These are phyloP conservation scores for Stratiolaelaps scimitus DNA, from an alignment of 1,140 invertebrate genomes.

Conservation along the genomic window DNA sequence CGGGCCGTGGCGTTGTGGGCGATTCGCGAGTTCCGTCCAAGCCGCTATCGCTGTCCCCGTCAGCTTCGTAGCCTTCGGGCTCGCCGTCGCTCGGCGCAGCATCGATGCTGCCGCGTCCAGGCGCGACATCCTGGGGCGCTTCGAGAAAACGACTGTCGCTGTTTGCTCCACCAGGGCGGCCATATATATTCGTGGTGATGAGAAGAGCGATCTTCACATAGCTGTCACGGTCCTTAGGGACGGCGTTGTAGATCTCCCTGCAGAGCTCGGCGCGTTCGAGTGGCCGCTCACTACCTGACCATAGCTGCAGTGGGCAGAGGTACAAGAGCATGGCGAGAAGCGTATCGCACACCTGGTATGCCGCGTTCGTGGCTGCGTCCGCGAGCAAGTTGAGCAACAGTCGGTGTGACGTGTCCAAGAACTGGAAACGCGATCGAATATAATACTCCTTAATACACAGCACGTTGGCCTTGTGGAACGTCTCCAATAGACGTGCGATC, in stretches of 20 bases:
- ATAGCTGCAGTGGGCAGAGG: constrained; percentile 9
- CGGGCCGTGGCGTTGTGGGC: neutral
- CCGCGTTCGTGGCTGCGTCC: neutral
- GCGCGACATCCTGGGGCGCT: neutral
- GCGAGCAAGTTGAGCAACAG: constrained; percentile 12
- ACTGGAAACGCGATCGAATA: constrained; percentile 5
- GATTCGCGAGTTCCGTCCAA: neutral
- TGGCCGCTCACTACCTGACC: neutral
- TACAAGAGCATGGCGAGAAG: constrained; percentile 8
- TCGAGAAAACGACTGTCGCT: neutral
- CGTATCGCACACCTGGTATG: constrained; percentile 7
- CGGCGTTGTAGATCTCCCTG: constrained; percentile 15
- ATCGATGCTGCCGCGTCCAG: no score
- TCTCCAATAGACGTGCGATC: constrained; percentile 1
- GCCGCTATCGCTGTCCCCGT: constrained; percentile 12
- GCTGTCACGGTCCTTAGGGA: constrained; percentile 14
- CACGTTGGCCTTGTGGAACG: neutral
- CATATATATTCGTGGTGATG: neutral
- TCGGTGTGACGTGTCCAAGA: constrained; percentile 21
- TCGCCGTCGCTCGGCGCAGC: neutral
- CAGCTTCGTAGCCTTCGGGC: constrained; percentile 19
- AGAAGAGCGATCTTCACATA: constrained; percentile 19
- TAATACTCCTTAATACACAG: neutral
- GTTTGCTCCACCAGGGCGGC: neutral
- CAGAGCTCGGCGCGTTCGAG: constrained; percentile 9